Percentiles rank a stretch among this genome's conserved stretches.
These are phyloP conservation scores for Dicrurus megarhynchus DNA, from an alignment of 2,113 vertebrate genomes.

Conservation along the genomic window DNA sequence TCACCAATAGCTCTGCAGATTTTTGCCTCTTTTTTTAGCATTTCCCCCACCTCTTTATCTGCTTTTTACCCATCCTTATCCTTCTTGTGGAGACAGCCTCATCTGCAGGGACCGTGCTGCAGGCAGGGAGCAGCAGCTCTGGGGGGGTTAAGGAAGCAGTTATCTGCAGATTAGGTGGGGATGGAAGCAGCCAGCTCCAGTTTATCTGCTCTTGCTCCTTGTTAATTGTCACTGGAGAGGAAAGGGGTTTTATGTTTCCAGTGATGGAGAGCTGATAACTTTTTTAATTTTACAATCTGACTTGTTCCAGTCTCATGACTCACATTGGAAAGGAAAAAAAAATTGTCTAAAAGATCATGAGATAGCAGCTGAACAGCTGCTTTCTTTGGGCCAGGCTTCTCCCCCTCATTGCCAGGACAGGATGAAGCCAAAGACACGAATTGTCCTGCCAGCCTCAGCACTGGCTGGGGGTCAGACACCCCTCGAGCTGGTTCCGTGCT, in stretches of 20 bases:
- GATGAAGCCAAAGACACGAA: not conserved
- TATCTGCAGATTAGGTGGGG: not conserved
- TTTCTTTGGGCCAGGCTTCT: not conserved
- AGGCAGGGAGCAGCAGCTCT: not conserved
- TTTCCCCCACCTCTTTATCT: slow-evolving; percentile 23
- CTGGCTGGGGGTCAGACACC: not conserved
- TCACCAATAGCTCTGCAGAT: not conserved
- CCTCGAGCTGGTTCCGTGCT: not conserved
- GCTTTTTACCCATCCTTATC: slow-evolving; percentile 18
- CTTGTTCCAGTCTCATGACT: not conserved
- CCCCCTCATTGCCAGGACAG: not conserved
- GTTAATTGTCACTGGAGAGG: not conserved
- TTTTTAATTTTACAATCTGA: not conserved
- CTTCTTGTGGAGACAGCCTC: not conserved
- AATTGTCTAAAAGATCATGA: not conserved
- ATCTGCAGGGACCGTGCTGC: not conserved
- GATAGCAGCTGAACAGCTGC: not conserved
- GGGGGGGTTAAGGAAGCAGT: not conserved
- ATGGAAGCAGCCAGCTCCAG: not conserved
- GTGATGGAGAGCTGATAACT: not conserved
- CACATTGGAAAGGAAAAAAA: not conserved
- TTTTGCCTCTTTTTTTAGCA: not conserved
- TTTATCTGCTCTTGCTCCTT: not conserved
- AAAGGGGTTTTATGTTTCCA: not conserved
- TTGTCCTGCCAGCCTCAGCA: not conserved